These are phyloP conservation scores for Lepisosteus oculatus DNA, from an alignment of 2,113 vertebrate genomes.

Conservation along the genomic window DNA sequence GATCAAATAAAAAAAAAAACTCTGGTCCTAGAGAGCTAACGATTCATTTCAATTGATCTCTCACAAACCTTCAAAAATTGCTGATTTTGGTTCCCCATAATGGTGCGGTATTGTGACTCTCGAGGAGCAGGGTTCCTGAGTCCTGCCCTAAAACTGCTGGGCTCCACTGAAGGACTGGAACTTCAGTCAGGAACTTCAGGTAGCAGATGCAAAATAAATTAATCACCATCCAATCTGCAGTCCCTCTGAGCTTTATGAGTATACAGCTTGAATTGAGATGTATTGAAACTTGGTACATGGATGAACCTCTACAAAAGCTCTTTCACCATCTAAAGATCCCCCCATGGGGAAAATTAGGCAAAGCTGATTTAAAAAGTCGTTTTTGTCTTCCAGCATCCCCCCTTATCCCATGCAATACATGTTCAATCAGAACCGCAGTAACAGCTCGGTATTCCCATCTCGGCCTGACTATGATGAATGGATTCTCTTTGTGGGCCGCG, in stretches of 20 bases:
- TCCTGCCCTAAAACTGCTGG: background rate
- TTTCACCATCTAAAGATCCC: background rate
- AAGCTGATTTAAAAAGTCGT: background rate
- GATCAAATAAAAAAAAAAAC: too few species aligned
- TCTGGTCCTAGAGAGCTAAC: too few species aligned
- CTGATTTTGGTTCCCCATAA: too few species aligned
- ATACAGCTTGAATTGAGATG: background rate
- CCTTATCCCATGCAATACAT: background rate
- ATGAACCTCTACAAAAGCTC: too few species aligned
- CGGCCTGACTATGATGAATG: conserved; percentile 7
- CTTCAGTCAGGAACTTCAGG: background rate
- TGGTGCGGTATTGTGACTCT: too few species aligned
- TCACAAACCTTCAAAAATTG: too few species aligned
- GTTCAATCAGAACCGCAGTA: conserved; percentile 8
- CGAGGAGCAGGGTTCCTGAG: too few species aligned
- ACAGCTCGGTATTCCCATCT: background rate
- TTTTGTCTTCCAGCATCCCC: background rate
- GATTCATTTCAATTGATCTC: too few species aligned
- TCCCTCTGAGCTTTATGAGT: background rate
- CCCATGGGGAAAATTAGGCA: background rate
- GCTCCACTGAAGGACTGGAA: background rate
- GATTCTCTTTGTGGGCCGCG: background rate
- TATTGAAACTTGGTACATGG: too few species aligned
- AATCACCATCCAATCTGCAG: background rate
- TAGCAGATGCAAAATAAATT: background rate